Evolutionary conservation across 2,888 invertebrate genomes (phyloP).

Genomic region (Drosophila anomalipes): DNA sequence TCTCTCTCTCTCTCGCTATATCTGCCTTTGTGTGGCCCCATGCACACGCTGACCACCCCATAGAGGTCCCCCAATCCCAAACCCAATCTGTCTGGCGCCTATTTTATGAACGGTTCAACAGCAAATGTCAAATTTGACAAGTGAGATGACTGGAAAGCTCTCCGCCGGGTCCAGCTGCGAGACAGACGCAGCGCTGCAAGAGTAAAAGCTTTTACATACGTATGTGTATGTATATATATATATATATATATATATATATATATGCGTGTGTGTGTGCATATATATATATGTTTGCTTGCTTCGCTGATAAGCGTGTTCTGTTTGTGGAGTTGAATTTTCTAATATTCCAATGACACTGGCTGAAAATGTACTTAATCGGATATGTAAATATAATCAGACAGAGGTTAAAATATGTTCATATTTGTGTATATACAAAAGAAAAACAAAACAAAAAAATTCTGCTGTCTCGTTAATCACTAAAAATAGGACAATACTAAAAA

Average conservation of each 20-base stretch:
- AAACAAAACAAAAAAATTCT: neutral
- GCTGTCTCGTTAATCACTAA: slow-evolving; percentile 7
- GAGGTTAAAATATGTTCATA: neutral
- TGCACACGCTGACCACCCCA: slow-evolving; percentile 20
- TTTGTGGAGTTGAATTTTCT: slow-evolving; percentile 28
- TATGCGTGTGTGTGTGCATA: slow-evolving; percentile 1
- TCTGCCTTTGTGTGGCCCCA: slow-evolving; percentile 24
- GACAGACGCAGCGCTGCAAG: slow-evolving; percentile 7
- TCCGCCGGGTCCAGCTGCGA: slow-evolving; percentile 1
- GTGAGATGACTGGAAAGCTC: slow-evolving; percentile 40
- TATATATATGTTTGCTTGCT: neutral
- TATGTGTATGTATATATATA: neutral
- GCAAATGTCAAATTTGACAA: slow-evolving; percentile 79
- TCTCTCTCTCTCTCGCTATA: neutral
- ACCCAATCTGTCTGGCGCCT: slow-evolving; percentile 75
- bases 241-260: neutral
- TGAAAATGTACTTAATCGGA: slow-evolving; percentile 7
- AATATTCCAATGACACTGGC: slow-evolving; percentile 28
- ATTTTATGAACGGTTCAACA: slow-evolving; percentile 74
- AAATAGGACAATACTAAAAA: neutral
- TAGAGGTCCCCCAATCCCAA: slow-evolving; percentile 10
- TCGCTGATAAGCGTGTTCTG: slow-evolving; percentile 40
- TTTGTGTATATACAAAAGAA: neutral
- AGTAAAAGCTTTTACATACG: slow-evolving; percentile 19
- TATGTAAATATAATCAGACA: neutral